Evolutionary conservation across 2,888 invertebrate genomes (phyloP).

Genomic region (Allacma fusca): DNA sequence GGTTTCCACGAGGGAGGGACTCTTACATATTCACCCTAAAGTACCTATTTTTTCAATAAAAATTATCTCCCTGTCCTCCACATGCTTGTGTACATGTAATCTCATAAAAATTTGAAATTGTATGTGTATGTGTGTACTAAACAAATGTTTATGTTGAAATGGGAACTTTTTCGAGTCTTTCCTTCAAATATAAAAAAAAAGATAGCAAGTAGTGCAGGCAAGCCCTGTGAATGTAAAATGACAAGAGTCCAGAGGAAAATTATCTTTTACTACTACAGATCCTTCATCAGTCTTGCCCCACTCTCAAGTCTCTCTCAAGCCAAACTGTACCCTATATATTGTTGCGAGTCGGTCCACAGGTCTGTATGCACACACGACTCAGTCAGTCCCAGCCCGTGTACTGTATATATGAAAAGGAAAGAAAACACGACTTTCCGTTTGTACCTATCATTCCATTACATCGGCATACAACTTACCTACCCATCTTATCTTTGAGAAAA

Average conservation of each 20-base stretch:
- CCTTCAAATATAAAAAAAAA: not conserved
- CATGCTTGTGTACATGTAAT: not conserved
- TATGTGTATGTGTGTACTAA: too few species aligned
- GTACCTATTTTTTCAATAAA: not conserved
- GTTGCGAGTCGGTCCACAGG: not conserved
- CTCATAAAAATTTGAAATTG: not conserved
- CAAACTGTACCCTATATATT: not conserved
- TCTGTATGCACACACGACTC: not conserved
- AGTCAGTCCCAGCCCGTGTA: not conserved
- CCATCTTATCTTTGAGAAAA: slow-evolving; percentile 25
- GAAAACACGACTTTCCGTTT: slow-evolving; percentile 29
- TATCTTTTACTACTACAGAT: slow-evolving; percentile 4
- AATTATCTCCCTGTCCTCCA: not conserved
- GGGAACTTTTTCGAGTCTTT: too few species aligned
- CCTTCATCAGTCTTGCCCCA: slow-evolving; percentile 1
- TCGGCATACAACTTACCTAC: slow-evolving; percentile 18
- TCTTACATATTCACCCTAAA: not conserved
- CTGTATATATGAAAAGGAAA: not conserved
- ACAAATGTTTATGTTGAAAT: too few species aligned
- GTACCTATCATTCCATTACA: slow-evolving; percentile 24
- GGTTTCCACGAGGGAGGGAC: not conserved
- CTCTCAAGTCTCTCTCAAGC: not conserved
- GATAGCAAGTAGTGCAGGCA: not conserved
- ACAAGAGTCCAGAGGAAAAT: slow-evolving; percentile 2
- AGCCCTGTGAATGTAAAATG: not conserved